Percentiles rank a stretch among this genome's conserved stretches.
Conservation (phyloP, 2,888 invertebrate species). For the Cordilura impudica region DNA sequence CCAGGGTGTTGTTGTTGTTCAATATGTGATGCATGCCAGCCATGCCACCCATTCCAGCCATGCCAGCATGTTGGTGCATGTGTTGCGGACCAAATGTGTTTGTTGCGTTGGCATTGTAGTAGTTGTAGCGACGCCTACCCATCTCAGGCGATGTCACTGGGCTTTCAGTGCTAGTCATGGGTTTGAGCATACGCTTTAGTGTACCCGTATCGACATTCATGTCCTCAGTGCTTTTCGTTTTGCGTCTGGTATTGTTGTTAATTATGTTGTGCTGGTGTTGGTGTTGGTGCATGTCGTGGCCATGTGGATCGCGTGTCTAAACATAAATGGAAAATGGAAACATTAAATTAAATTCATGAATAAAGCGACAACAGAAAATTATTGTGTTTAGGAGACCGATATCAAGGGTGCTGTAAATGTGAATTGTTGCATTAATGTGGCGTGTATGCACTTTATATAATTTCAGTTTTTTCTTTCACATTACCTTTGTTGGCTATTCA, state of each 20-base stretch:
- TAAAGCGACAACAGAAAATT: constrained; percentile 13
- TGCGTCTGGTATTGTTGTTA: constrained; percentile 87
- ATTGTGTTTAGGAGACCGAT: background rate
- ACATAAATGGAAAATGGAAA: constrained; percentile 72
- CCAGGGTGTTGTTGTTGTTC: constrained; percentile 80
- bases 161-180: constrained; percentile 93
- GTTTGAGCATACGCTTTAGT: constrained; percentile 95
- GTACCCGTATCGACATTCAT: constrained; percentile 86
- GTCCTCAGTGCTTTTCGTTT: constrained; percentile 94
- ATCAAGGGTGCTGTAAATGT: constrained; percentile 29
- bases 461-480: constrained; percentile 4
- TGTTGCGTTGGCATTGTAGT: constrained; percentile 79
- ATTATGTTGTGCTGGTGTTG: constrained; percentile 83
- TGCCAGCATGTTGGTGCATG: constrained; percentile 77
- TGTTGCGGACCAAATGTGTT: constrained; percentile 80
- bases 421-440: constrained; percentile 38
- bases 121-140: constrained; percentile 88
- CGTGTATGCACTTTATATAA: constrained; percentile 45
- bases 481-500: constrained; percentile 16
- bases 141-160: constrained; percentile 95
- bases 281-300: constrained; percentile 80
- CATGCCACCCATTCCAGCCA: constrained; percentile 64
- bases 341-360: constrained; percentile 43
- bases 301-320: constrained; percentile 83
- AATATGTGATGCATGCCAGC: constrained; percentile 80